Percentiles rank a stretch among this genome's conserved stretches.
phyloP scores from a whole-genome alignment of 2,888 invertebrate species.

The Drosophila neonasuta region DNA sequence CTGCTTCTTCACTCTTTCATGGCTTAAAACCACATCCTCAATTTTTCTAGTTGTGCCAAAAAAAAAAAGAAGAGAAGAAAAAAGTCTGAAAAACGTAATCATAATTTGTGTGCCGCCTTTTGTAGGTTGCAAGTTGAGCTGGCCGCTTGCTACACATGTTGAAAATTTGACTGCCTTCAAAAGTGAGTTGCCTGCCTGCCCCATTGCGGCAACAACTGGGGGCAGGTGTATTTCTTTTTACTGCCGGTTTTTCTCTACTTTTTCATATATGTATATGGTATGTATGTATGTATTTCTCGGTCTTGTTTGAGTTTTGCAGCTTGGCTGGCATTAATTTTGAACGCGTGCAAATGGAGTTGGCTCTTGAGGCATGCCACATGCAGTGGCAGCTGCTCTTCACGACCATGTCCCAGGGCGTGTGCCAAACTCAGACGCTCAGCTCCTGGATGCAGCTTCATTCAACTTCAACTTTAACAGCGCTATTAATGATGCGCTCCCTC shows the following conservation, averaged over 20 bases:
- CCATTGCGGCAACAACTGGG: slow-evolving; percentile 44
- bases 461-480: background rate
- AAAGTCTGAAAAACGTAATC: slow-evolving; percentile 44
- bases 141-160: slow-evolving; percentile 57
- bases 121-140: slow-evolving; percentile 36
- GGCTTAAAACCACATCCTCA: slow-evolving; percentile 71
- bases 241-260: slow-evolving; percentile 35
- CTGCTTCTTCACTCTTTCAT: slow-evolving; percentile 10
- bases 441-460: slow-evolving; percentile 1
- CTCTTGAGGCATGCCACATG: slow-evolving; percentile 25
- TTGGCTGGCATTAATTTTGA: slow-evolving; percentile 61
- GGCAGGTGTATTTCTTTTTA: slow-evolving; percentile 63
- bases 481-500: slow-evolving; percentile 31
- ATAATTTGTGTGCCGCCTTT: slow-evolving; percentile 57
- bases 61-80: slow-evolving; percentile 21
- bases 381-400: slow-evolving; percentile 46
- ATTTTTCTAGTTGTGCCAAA: slow-evolving; percentile 67
- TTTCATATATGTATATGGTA: background rate
- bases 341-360: slow-evolving; percentile 58
- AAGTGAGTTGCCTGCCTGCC: slow-evolving; percentile 26
- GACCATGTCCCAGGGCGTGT: slow-evolving; percentile 43
- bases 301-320: slow-evolving; percentile 60
- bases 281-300: too few relatives aligned
- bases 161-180: slow-evolving; percentile 56
- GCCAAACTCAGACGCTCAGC: slow-evolving; percentile 34